Conservation (phyloP, 2,888 invertebrate genomes). For the Tetanocera ferruginea region DNA sequence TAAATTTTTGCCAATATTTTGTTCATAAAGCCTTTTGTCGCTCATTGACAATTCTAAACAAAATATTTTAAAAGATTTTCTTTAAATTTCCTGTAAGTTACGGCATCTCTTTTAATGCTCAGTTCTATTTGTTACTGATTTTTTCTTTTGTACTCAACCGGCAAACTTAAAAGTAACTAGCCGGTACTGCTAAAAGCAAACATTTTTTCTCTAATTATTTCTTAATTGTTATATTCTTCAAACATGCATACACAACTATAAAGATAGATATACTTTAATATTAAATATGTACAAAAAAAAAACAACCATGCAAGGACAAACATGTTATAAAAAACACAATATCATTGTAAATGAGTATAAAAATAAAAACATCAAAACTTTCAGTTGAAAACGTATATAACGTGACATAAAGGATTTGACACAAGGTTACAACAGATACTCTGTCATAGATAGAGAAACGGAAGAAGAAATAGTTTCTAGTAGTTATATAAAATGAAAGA, state of each 20-base stretch:
- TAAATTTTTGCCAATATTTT: too few species aligned
- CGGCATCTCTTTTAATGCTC: too few species aligned
- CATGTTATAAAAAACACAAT: not conserved
- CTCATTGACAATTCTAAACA: too few species aligned
- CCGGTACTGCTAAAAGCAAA: too few species aligned
- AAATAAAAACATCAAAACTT: slow-evolving; percentile 3
- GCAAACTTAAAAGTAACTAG: too few species aligned
- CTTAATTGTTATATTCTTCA: too few species aligned
- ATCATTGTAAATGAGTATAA: not conserved
- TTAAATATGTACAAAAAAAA: not conserved
- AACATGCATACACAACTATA: not conserved
- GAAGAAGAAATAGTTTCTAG: not conserved
- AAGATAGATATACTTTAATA: not conserved
- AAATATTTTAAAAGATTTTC: too few species aligned
- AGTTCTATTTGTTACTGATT: too few species aligned
- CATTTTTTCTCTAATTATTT: too few species aligned
- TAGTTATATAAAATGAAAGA: not conserved
- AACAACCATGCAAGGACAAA: not conserved
- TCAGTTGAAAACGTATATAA: not conserved
- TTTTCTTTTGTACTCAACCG: too few species aligned
- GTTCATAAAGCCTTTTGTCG: too few species aligned
- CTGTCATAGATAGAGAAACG: not conserved
- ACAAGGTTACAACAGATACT: slow-evolving; percentile 18
- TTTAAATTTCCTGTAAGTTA: too few species aligned
- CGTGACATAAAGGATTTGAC: slow-evolving; percentile 24